Evolutionary conservation across 2,797 vertebrate genomes (phyloP).

Genomic region (Ptychobarbus kaznakovi): DNA sequence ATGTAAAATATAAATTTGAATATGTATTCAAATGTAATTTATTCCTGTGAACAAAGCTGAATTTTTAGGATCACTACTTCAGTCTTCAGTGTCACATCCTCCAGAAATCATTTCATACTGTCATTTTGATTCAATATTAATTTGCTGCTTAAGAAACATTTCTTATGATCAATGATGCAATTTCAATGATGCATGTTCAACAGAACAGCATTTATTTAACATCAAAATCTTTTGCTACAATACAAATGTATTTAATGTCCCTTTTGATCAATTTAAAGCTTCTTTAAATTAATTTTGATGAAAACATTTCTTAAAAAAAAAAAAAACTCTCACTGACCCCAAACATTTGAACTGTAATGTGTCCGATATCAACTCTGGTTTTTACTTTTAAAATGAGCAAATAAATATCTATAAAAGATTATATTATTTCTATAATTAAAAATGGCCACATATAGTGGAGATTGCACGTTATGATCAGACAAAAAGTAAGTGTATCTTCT

Average conservation of each 20-base stretch:
- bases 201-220: not conserved
- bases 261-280: not conserved
- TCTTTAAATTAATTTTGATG: not conserved
- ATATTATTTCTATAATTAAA: not conserved
- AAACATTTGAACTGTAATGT: not conserved
- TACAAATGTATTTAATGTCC: not conserved
- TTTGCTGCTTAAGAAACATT: not conserved
- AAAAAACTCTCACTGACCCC: not conserved
- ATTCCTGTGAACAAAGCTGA: not conserved
- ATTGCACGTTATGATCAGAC: not conserved
- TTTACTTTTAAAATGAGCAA: not conserved
- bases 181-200: not conserved
- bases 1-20: too few species aligned
- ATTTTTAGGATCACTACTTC: not conserved
- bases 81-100: not conserved
- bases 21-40: not conserved
- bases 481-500: not conserved
- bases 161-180: not conserved
- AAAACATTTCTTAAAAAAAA: not conserved
- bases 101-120: not conserved
- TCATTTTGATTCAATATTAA: too few species aligned
- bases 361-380: too few species aligned
- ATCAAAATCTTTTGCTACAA: not conserved
- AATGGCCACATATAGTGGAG: not conserved
- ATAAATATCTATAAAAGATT: not conserved